These are phyloP conservation scores for Cephalopachus bancanus DNA, from an alignment of 2,797 vertebrate species.

Conservation along the genomic window DNA sequence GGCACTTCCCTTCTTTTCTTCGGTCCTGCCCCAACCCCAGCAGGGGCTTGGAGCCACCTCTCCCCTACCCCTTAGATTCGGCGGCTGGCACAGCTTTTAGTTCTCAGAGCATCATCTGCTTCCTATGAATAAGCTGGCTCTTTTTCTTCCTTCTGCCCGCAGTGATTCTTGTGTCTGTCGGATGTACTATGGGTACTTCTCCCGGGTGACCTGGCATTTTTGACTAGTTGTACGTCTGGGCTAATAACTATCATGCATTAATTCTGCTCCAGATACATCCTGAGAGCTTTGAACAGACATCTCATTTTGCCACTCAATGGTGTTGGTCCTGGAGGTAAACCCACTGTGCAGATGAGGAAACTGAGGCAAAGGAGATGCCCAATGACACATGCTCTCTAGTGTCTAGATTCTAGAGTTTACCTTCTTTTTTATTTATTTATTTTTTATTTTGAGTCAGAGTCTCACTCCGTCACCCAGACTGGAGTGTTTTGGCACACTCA, in stretches of 20 bases:
- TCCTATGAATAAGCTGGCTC: background rate
- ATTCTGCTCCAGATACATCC: background rate
- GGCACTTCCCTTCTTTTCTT: conserved; percentile 61
- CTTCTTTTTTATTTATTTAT: background rate
- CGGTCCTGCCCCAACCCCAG: background rate
- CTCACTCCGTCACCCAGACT: background rate
- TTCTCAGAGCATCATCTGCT: background rate
- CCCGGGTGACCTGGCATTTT: background rate
- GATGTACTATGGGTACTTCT: background rate
- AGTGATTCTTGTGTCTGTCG: background rate
- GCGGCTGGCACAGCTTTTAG: background rate
- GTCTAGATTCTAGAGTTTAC: background rate
- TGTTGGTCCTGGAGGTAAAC: background rate
- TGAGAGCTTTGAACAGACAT: background rate
- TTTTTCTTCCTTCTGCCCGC: no score
- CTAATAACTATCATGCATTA: background rate
- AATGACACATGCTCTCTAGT: background rate
- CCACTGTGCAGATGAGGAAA: background rate
- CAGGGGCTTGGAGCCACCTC: background rate
- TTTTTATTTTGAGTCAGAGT: background rate
- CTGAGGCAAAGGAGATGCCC: background rate
- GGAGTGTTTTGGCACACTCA: background rate
- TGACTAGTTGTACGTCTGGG: background rate
- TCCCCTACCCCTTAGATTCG: background rate
- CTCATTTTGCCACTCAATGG: background rate